These are phyloP conservation scores for Accipiter virgatus DNA, from an alignment of 2,113 vertebrate species.

Conservation along the genomic window DNA sequence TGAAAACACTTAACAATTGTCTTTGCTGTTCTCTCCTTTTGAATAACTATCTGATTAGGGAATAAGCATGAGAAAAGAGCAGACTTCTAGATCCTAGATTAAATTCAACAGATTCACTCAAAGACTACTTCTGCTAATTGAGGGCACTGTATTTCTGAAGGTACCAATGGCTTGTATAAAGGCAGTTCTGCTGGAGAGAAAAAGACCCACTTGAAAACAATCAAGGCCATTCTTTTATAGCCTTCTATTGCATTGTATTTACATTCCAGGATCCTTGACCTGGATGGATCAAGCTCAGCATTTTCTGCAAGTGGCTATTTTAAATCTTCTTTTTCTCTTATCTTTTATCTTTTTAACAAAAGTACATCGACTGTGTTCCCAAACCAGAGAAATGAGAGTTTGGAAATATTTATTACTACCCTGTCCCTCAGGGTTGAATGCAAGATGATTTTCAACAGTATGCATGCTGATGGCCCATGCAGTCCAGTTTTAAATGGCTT, in stretches of 20 bases:
- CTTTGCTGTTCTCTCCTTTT: not conserved
- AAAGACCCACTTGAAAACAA: conserved; percentile 4
- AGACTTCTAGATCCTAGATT: not conserved
- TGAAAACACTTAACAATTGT: not conserved
- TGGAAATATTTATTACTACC: not conserved
- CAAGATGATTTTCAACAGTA: not conserved
- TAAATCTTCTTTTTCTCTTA: not conserved
- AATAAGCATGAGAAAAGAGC: not conserved
- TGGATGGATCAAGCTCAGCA: not conserved
- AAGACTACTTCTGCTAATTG: not conserved
- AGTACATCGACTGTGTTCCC: not conserved
- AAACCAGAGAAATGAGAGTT: not conserved
- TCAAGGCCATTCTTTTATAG: not conserved
- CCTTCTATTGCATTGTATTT: not conserved
- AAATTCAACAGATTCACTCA: not conserved
- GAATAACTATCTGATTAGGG: not conserved
- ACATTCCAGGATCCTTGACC: not conserved
- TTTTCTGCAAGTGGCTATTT: conserved; percentile 2
- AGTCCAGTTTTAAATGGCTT: not conserved
- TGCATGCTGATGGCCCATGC: not conserved
- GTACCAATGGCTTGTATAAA: not conserved
- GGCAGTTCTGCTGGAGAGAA: not conserved
- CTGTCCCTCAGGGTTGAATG: not conserved
- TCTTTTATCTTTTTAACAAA: not conserved
- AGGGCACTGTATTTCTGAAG: not conserved